Conservation (phyloP, 2,888 invertebrate genomes). For the Parnassius apollo region DNA sequence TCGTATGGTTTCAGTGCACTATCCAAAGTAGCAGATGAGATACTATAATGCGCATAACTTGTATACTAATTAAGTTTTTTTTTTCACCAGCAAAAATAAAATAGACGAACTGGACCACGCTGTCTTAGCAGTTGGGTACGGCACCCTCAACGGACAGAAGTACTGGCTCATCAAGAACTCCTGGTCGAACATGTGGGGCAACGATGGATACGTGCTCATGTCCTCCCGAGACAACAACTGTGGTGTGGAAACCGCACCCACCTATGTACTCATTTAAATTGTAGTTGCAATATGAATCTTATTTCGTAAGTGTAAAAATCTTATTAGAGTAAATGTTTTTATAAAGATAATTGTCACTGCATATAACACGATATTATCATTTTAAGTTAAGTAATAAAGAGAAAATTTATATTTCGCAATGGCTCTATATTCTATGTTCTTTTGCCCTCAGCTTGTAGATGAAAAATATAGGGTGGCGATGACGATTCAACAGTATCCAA, state of each 20-base stretch:
- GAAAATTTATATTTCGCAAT: no score
- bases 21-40: no score
- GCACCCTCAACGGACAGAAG: conserved; percentile 88
- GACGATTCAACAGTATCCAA: no score
- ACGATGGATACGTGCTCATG: conserved; percentile 97
- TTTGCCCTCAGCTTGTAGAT: no score
- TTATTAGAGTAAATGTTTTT: neutral
- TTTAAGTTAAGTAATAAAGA: no score
- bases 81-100: conserved; percentile 83
- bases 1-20: no score
- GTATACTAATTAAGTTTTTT: neutral
- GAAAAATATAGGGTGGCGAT: no score
- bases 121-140: conserved; percentile 96
- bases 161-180: conserved; percentile 98
- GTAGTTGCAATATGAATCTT: neutral
- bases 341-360: no score
- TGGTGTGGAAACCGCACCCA: conserved; percentile 93
- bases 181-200: conserved; percentile 98
- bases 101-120: conserved; percentile 93
- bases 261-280: conserved; percentile 86
- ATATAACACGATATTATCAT: no score
- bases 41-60: neutral
- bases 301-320: neutral
- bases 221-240: conserved; percentile 95
- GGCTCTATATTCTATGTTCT: no score